A percentile compares a stretch with the other conserved stretches of the same genome.
phyloP scores from a whole-genome alignment of 2,113 vertebrate species.

The Callopanchax toddi region DNA sequence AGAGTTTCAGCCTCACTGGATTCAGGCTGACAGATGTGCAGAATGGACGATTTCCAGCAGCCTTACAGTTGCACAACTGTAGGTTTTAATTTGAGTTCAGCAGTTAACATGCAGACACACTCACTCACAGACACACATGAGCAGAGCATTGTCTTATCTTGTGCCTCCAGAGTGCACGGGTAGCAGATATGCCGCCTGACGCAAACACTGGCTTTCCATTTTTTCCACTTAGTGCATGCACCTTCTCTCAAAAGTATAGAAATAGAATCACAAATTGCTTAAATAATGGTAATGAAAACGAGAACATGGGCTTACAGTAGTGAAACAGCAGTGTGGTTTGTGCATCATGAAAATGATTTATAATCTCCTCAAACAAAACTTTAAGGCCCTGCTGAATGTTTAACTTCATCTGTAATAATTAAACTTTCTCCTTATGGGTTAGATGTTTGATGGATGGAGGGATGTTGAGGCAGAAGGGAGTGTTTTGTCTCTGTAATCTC shows the following conservation, averaged over 20 bases:
- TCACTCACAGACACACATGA: neutral
- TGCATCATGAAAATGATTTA: neutral
- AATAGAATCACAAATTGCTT: neutral
- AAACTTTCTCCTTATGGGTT: conserved; percentile 3
- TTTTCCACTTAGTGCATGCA: neutral
- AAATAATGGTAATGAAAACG: neutral
- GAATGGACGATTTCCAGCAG: conserved; percentile 34
- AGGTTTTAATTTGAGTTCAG: conserved; percentile 24
- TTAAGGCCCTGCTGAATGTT: too few relatives aligned
- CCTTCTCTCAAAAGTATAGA: neutral
- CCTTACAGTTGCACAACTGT: conserved; percentile 27
- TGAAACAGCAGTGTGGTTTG: neutral
- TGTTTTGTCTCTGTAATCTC: conserved; percentile 44
- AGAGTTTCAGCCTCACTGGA: conserved; percentile 3
- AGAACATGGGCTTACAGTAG: neutral
- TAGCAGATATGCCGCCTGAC: conserved; percentile 37
- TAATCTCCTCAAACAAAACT: too few relatives aligned
- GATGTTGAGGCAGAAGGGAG: conserved; percentile 6
- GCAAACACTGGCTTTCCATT: conserved; percentile 13
- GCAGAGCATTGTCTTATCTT: conserved; percentile 54
- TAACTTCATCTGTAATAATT: neutral
- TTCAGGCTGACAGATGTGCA: conserved; percentile 56
- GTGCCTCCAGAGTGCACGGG: conserved; percentile 39
- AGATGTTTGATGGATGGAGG: neutral
- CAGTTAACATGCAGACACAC: neutral